Evolutionary conservation across 2,888 invertebrate species (phyloP).

Genomic region (Protophormia terraenovae): DNA sequence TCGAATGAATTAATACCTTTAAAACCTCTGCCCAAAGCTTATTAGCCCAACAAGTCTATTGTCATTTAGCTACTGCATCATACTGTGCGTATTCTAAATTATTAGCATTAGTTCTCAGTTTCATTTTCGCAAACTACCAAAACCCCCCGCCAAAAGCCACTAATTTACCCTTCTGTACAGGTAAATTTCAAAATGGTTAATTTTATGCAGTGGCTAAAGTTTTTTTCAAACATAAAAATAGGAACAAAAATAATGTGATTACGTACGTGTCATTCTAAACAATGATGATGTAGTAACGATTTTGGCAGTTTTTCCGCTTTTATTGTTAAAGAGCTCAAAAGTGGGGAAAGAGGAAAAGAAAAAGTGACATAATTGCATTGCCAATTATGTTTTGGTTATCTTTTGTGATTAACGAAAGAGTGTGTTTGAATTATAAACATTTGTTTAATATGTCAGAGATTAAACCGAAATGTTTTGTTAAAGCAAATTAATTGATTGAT

Average conservation of each 20-base stretch:
- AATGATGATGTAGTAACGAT: background rate
- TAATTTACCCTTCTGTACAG: background rate
- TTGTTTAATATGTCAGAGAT: background rate
- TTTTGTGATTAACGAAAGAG: background rate
- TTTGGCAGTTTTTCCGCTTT: background rate
- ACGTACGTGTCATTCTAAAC: slow-evolving; percentile 21
- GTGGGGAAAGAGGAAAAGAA: background rate
- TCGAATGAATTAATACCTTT: background rate
- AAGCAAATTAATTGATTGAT: too few species aligned
- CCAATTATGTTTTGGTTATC: background rate
- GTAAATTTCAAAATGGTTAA: background rate
- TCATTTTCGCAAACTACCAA: too few species aligned
- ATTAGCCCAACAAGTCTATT: background rate
- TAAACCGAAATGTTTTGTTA: too few species aligned
- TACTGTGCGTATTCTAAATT: background rate
- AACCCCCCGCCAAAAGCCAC: background rate
- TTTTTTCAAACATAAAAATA: background rate
- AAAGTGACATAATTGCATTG: slow-evolving; percentile 1
- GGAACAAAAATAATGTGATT: background rate
- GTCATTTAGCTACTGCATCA: background rate
- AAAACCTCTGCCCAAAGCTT: background rate
- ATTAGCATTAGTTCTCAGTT: too few species aligned
- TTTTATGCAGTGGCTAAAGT: background rate
- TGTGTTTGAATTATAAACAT: background rate
- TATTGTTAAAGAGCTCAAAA: background rate